Evolutionary conservation across 2,113 vertebrate species (phyloP), one percentile per base, ranked within the genome.

Genomic region (Sebastes schlegelii): DNA sequence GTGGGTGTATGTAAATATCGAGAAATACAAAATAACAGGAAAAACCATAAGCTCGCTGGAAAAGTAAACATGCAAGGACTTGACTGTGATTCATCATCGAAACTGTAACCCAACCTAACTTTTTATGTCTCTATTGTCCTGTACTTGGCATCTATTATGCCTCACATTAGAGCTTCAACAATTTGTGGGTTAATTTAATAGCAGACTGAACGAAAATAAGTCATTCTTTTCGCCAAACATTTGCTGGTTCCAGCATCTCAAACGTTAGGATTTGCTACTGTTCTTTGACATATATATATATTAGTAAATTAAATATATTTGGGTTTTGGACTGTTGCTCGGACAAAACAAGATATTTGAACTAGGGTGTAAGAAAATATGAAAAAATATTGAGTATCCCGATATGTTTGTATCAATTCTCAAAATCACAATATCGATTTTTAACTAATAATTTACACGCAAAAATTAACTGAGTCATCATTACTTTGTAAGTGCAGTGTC

Each of bases 11-110:
- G 13, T 0, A 42, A 60, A 74, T 52, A 57, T 62, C 1, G 4
- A 13, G 19, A 54, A 6, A 40, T 3, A 51, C 61, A 80, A 14
- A 68, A 12, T 9, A 34, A 72, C 14, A 21, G 43, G 16, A 43
- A 62, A 71, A 58, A 73, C 6, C 6, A 74, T 8, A 11, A 54
- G 1, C 17, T 72, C 45, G 57, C 26, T 34, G 34, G 34, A 57
- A 86, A 80, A 42, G 5, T n/a, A 77, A 77, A 74, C 80, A 45
- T 19, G 79, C 55, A 48, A 48, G 9, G 51, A 86, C 80, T 66
- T 65, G 77, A 34, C 2, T 52, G 17, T 68, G 49, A 76, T 66
- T 86, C 52, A 78, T 82, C 17, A 8, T 1, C n/a, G 17, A 1
- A 45, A 51, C 7, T 52, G 60, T 5, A 7, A 71, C 10, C 4